Conservation (phyloP, 2,113 vertebrate genomes). For the Abramis brama region DNA sequence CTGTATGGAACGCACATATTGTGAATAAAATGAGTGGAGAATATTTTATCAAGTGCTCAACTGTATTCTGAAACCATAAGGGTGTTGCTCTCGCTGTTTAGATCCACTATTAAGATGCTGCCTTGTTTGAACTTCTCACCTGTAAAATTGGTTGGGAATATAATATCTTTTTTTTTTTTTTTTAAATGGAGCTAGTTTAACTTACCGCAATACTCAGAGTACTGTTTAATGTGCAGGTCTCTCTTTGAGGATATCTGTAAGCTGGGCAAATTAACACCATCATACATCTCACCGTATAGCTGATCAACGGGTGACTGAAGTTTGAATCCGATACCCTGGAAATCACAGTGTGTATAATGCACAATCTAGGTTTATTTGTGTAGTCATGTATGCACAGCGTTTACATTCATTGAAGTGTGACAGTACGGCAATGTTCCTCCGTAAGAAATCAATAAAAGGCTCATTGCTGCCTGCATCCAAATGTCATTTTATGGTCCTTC, state of each 20-base stretch:
- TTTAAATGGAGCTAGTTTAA: not conserved
- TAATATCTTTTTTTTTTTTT: not conserved
- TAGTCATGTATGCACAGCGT: not conserved
- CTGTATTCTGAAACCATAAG: conserved; percentile 16
- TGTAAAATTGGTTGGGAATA: not conserved
- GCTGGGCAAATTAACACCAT: not conserved
- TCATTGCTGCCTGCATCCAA: conserved; percentile 74
- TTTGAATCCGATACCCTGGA: conserved; percentile 44
- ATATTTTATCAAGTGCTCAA: conserved; percentile 46
- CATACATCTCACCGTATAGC: not conserved
- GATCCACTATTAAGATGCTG: not conserved
- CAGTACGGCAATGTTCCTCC: conserved; percentile 43
- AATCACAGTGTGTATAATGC: not conserved
- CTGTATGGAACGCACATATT: conserved; percentile 57
- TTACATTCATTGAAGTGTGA: not conserved
- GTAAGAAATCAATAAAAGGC: conserved; percentile 67
- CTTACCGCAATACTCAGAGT: not conserved
- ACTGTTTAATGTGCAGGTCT: not conserved
- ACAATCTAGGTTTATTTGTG: conserved; percentile 17
- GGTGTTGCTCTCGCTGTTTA: not conserved
- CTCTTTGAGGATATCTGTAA: not conserved
- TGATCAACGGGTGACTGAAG: conserved; percentile 45
- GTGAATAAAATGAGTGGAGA: conserved; percentile 57
- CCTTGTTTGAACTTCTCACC: not conserved
- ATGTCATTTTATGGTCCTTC: conserved; percentile 30